phyloP scores from a whole-genome alignment of 2,888 invertebrate species.

The Hypercompe scribonia region DNA sequence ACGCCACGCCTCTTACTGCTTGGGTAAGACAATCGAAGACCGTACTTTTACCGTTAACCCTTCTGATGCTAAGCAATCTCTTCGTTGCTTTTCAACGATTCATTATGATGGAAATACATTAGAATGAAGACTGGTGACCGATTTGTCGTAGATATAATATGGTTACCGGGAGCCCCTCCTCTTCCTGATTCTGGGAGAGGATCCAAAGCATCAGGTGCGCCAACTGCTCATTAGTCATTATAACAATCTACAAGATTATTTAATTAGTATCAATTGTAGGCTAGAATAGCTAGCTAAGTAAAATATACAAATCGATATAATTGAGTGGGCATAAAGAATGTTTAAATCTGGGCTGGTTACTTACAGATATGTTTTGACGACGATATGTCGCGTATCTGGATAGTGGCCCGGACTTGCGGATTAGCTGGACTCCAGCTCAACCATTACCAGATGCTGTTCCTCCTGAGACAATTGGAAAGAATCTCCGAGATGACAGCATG shows the following conservation, averaged over 20 bases:
- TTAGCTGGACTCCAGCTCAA: conserved; percentile 96
- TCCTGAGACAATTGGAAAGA: conserved; percentile 93
- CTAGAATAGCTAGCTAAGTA: too few relatives aligned
- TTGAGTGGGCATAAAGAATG: too few relatives aligned
- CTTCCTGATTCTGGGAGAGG: too few relatives aligned
- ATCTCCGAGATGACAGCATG: conserved; percentile 93
- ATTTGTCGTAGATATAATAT: too few relatives aligned
- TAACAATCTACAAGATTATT: background rate
- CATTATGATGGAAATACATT: too few relatives aligned
- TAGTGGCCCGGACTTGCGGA: conserved; percentile 93
- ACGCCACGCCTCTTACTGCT: conserved; percentile 94
- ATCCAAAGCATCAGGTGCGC: too few relatives aligned
- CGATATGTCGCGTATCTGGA: conserved; percentile 90
- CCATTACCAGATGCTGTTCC: conserved; percentile 96
- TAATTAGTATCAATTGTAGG: background rate
- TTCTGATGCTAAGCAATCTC: too few relatives aligned
- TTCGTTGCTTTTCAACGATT: too few relatives aligned
- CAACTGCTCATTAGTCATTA: background rate
- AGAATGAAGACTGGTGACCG: too few relatives aligned
- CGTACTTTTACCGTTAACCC: too few relatives aligned
- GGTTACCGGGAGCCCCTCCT: too few relatives aligned
- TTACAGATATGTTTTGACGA: conserved; percentile 75
- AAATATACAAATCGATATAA: background rate
- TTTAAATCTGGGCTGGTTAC: background rate
- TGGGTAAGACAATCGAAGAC: conserved; percentile 87